Percentiles rank a stretch among this genome's conserved stretches.
Evolutionary conservation across 92 coral and sea anemone genomes (phyloP).

Genomic region (Ricordea florida): DNA sequence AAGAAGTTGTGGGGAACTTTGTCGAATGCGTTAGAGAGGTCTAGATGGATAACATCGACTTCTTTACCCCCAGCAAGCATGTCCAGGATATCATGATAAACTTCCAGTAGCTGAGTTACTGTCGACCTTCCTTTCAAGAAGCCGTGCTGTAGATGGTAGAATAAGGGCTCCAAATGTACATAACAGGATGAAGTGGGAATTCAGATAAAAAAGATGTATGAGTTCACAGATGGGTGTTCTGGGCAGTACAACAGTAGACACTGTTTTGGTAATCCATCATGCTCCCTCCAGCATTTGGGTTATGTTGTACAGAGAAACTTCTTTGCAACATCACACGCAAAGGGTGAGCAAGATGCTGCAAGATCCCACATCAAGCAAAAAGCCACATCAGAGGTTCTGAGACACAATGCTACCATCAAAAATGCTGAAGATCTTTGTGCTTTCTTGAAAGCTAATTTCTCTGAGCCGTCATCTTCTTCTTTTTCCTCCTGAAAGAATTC

Average conservation of each 20-base stretch:
- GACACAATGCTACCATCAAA: background rate
- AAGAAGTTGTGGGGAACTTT: too few species aligned
- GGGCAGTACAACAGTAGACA: slow-evolving; percentile 37
- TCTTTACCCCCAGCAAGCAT: too few species aligned
- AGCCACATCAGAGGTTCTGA: slow-evolving; percentile 20
- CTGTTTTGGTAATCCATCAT: slow-evolving; percentile 26
- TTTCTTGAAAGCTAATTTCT: slow-evolving; percentile 4
- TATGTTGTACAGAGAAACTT: slow-evolving; percentile 4
- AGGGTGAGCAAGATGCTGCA: slow-evolving; percentile 33
- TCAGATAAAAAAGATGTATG: slow-evolving; percentile 10
- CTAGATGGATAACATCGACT: too few species aligned
- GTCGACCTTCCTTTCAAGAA: too few species aligned
- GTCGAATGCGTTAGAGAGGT: too few species aligned
- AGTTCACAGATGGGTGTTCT: slow-evolving; percentile 42
- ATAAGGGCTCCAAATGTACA: too few species aligned
- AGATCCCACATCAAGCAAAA: slow-evolving; percentile 22
- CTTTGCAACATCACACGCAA: slow-evolving; percentile 24
- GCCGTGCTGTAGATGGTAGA: too few species aligned
- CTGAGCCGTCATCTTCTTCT: slow-evolving; percentile 4
- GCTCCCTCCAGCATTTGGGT: slow-evolving; percentile 20
- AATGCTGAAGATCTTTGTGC: background rate
- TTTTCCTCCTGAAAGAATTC: background rate
- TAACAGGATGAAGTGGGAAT: background rate
- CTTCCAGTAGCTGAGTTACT: too few species aligned
- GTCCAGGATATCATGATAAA: too few species aligned